Evolutionary conservation across 2,888 invertebrate species (phyloP).

Genomic region (Tipula unca): DNA sequence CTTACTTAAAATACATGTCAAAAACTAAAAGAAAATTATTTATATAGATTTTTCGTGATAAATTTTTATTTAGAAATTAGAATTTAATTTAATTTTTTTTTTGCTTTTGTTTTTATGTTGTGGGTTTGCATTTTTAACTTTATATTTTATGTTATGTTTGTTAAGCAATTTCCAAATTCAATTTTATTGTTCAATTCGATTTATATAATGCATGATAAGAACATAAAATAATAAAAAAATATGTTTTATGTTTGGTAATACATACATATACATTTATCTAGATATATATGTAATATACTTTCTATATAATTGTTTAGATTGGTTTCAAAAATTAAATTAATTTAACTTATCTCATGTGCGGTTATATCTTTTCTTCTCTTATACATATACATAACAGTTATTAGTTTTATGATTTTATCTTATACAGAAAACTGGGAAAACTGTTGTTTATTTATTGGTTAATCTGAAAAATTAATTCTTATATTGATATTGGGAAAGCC

Average conservation of each 20-base stretch:
- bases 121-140: neutral
- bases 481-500: neutral
- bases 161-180: neutral
- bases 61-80: neutral
- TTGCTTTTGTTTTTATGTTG: neutral
- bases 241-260: neutral
- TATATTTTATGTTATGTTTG: neutral
- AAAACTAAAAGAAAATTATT: neutral
- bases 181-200: neutral
- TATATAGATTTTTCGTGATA: neutral
- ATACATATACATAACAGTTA: neutral
- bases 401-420: neutral
- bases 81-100: neutral
- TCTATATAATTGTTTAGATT: neutral
- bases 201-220: neutral
- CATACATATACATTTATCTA: no score
- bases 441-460: neutral
- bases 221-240: neutral
- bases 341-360: neutral
- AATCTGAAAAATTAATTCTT: conserved; percentile 4
- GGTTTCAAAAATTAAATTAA: neutral
- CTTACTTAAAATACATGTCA: neutral
- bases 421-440: neutral
- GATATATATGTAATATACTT: no score
- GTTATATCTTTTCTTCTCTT: neutral